Evolutionary conservation across 2,113 vertebrate genomes (phyloP).

Genomic region (Neoarius graeffei): DNA sequence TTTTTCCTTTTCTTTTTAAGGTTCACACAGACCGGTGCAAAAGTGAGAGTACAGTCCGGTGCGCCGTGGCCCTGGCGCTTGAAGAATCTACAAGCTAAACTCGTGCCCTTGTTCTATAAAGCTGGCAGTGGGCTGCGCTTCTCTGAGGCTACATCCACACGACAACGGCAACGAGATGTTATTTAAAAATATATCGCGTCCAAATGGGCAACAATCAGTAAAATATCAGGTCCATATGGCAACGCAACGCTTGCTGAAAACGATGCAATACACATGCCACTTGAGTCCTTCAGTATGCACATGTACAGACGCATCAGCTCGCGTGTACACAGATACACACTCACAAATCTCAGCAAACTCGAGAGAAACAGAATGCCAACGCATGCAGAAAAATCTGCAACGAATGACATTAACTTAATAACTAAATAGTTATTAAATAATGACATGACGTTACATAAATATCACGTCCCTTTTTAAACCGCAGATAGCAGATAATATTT

Average conservation of each 20-base stretch:
- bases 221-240: too few relatives aligned
- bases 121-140: slow-evolving; percentile 71
- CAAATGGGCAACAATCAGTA: too few relatives aligned
- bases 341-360: slow-evolving; percentile 69
- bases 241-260: too few relatives aligned
- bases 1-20: slow-evolving; percentile 34
- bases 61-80: slow-evolving; percentile 70
- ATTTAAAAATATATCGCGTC: too few relatives aligned
- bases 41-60: slow-evolving; percentile 73
- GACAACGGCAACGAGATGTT: too few relatives aligned
- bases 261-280: too few relatives aligned
- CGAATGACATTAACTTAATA: slow-evolving; percentile 62
- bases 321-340: neutral
- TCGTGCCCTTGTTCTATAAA: slow-evolving; percentile 81
- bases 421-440: slow-evolving; percentile 48
- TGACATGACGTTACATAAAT: slow-evolving; percentile 71
- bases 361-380: slow-evolving; percentile 85
- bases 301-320: slow-evolving; percentile 55
- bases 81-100: slow-evolving; percentile 71
- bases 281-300: slow-evolving; percentile 74
- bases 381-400: slow-evolving; percentile 97
- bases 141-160: too few relatives aligned
- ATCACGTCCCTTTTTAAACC: neutral
- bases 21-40: slow-evolving; percentile 51
- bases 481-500: neutral